Base-by-base conservation (phyloP, 2,888 invertebrate genomes). In the Metellina segmentata region DNA sequence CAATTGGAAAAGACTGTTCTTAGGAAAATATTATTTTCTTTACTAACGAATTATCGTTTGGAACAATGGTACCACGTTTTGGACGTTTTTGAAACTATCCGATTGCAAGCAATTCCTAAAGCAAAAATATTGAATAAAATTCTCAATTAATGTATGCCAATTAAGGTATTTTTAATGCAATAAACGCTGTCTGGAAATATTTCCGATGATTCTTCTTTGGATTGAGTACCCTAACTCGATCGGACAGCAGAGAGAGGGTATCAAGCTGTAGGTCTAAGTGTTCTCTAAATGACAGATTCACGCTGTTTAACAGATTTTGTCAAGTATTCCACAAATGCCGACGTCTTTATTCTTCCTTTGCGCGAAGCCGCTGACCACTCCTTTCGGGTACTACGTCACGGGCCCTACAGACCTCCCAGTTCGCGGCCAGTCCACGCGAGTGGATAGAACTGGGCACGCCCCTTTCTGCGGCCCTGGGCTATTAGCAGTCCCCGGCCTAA, bases 271-370 rank as follows among this genome's bases (percentile, higher is more conserved):
- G 6, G 51, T 48, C 11, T 19, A 85, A 85, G 74, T 85, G 52
- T 11, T 52, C 34, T 16, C 52, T 75, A 74, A 85, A 85, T 85
- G 85, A 85, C 61, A 74, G 74, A 75, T 85, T 85, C 75, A 74
- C 85, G 16, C 75, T 53, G 70, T 82, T 82, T 11, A 19, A 20
- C 16, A 85, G 74, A 85, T 52, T 72, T 74, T 85, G 52, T 75
- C 53, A 75, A 34, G 75, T 75, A 52, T 83, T 85, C 53, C 61
- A 19, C 61, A 9, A 16, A 75, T 53, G 69, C 52, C 34, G 79
- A 74, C 51, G 72, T 71, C 51, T 78, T 75, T 83, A 11, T 49
- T 34, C 16, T 19, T 52, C 81, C 53, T 69, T 69, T 34, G 61
- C 9, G 11, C 11, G 20, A 4, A 11, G 69, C 72, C 8, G 70